Evolutionary conservation across 2,797 vertebrate species (phyloP).

Genomic region (Pantherophis alleghaniensis): DNA sequence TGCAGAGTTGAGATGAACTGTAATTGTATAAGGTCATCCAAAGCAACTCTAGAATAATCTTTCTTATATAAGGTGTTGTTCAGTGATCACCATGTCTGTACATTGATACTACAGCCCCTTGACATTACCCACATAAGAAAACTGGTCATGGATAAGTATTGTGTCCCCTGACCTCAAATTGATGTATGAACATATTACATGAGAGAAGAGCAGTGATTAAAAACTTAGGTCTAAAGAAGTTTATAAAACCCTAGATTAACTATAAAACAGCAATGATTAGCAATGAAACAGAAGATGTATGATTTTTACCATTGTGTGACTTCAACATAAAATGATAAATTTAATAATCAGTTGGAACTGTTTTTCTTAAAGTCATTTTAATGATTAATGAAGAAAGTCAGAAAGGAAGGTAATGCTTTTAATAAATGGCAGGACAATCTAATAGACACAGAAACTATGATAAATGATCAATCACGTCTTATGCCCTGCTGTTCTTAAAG

Average conservation of each 20-base stretch:
- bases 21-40: conserved; percentile 21
- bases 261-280: too few species aligned
- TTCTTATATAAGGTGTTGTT: conserved; percentile 8
- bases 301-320: neutral
- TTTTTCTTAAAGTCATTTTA: neutral
- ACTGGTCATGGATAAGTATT: neutral
- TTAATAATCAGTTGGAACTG: neutral
- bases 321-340: neutral
- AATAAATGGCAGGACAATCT: neutral
- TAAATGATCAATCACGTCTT: neutral
- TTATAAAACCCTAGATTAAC: neutral
- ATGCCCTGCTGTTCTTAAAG: neutral
- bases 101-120: neutral
- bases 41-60: neutral
- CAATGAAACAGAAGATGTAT: neutral
- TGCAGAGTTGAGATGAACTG: conserved; percentile 2
- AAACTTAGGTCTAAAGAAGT: neutral
- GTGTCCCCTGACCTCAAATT: neutral
- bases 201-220: neutral
- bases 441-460: neutral
- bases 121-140: neutral
- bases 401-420: neutral
- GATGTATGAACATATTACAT: too few species aligned
- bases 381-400: neutral
- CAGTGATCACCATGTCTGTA: neutral